Evolutionary conservation across 2,113 vertebrate species (phyloP).

Genomic region (Trinectes maculatus): DNA sequence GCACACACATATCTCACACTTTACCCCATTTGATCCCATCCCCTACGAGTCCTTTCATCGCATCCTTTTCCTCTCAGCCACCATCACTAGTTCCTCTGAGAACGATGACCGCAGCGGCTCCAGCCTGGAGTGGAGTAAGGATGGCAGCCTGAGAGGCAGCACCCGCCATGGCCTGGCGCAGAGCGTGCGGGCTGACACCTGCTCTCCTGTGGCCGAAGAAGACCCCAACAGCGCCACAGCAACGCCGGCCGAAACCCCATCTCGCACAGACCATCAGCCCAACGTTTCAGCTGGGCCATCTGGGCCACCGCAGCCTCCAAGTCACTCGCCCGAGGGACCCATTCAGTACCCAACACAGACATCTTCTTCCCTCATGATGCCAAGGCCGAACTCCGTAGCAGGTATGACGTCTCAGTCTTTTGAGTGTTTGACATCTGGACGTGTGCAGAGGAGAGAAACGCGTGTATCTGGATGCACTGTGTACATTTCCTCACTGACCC

Average conservation of each 20-base stretch:
- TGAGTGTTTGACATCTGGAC: slow-evolving; percentile 22
- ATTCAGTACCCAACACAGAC: slow-evolving; percentile 85
- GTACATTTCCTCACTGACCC: neutral
- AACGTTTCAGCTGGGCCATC: slow-evolving; percentile 63
- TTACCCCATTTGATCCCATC: slow-evolving; percentile 11
- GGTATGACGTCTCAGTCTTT: slow-evolving; percentile 80
- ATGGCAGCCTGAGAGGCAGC: slow-evolving; percentile 89
- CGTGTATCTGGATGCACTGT: slow-evolving; percentile 5
- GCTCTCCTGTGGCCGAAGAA: slow-evolving; percentile 96
- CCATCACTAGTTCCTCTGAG: slow-evolving; percentile 98
- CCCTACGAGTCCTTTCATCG: neutral
- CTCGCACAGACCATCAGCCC: slow-evolving; percentile 77
- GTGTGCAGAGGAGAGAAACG: neutral
- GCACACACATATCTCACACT: slow-evolving; percentile 6
- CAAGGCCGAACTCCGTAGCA: slow-evolving; percentile 98
- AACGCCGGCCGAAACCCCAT: slow-evolving; percentile 70
- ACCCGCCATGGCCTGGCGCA: slow-evolving; percentile 85
- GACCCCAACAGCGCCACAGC: slow-evolving; percentile 81
- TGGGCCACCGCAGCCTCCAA: slow-evolving; percentile 48
- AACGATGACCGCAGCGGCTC: slow-evolving; percentile 98
- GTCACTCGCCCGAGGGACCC: slow-evolving; percentile 84
- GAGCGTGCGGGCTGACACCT: slow-evolving; percentile 89
- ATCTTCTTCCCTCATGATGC: slow-evolving; percentile 91
- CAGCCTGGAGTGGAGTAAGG: slow-evolving; percentile 97
- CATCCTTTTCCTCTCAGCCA: slow-evolving; percentile 82